phyloP scores from a whole-genome alignment of 1,140 invertebrate species.

The Phymastichus coffea region DNA sequence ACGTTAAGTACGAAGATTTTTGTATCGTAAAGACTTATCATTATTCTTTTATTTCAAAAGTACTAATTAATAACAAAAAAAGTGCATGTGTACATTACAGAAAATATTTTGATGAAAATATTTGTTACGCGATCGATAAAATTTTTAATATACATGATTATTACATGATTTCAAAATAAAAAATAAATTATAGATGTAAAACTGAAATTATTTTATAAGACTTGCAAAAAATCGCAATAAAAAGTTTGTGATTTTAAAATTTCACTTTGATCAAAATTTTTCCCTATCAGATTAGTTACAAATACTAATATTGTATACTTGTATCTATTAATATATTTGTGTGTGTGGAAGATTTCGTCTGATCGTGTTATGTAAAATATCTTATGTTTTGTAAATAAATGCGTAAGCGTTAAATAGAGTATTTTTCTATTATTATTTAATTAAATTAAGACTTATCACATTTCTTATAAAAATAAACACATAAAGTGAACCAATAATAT shows the following conservation, averaged over 20 bases:
- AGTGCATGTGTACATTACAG: constrained; percentile 6
- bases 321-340: constrained; percentile 12
- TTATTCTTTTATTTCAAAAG: constrained; percentile 9
- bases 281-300: constrained; percentile 7
- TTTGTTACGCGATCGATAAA: constrained; percentile 16
- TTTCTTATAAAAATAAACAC: neutral
- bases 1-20: constrained; percentile 23
- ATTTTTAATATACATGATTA: constrained; percentile 20
- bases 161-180: neutral
- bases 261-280: constrained; percentile 19
- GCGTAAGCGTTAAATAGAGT: constrained; percentile 22
- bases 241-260: constrained; percentile 26
- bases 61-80: constrained; percentile 11
- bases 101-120: constrained; percentile 30
- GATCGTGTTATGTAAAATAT: constrained; percentile 26
- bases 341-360: constrained; percentile 18
- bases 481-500: neutral
- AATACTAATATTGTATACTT: constrained; percentile 26
- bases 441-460: neutral
- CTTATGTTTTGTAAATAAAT: constrained; percentile 32
- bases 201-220: no score
- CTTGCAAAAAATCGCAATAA: neutral
- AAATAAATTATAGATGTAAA: no score
- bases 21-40: constrained; percentile 13
- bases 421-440: constrained; percentile 21